Base-by-base conservation (phyloP, 2,888 invertebrate species). In the Watsonalla cultraria region DNA sequence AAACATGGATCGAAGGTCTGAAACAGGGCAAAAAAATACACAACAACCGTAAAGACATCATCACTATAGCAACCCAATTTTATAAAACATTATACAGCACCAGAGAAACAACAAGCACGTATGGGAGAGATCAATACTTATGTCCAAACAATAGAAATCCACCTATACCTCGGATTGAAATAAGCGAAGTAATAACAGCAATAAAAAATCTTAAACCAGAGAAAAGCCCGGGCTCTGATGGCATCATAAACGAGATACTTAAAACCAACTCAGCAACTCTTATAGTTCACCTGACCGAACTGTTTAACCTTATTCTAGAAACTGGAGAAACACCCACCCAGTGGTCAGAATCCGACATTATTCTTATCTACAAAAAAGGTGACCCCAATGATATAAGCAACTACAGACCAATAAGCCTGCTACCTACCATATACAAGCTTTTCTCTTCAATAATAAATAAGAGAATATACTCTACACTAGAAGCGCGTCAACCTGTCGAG, bases 1-100 rank as follows among this genome's bases (percentile, higher is more conserved):
- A 46, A 50, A 53, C 54, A 5, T 59, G 61, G 61, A 60, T 61
- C 34, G 57, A 59, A 39, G 53, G 60, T n/a, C n/a, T 64, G 14
- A 54, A 47, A 9, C 51, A 51, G 0, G 15, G 7, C 7, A 35
- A 46, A 8, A 55, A 15, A 51, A 34, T 47, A 6, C 5, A 53
- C 7, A 8, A 46, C 50, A 54, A 51, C 4, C 45, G 63, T 8
- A 54, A 7, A 4, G 53, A 55, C 7, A 53, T 60, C 11, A 55
- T 11, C 39, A n/a, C 56, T 60, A 9, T 33, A 55, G 52, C 49
- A 52, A 53, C 53, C 13, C 8, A 14, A 50, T 24, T 46, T 7
- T 46, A 46, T 46, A 46, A 7, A 46, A 46, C 13, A 7, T 15
- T 46, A 46, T 46, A 39, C 45, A 46, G 46, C 15, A 14, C 15